Percentiles rank a stretch among this genome's conserved stretches.
These are phyloP conservation scores for Eulemur mongoz DNA, from an alignment of 2,797 vertebrate species.

Conservation along the genomic window DNA sequence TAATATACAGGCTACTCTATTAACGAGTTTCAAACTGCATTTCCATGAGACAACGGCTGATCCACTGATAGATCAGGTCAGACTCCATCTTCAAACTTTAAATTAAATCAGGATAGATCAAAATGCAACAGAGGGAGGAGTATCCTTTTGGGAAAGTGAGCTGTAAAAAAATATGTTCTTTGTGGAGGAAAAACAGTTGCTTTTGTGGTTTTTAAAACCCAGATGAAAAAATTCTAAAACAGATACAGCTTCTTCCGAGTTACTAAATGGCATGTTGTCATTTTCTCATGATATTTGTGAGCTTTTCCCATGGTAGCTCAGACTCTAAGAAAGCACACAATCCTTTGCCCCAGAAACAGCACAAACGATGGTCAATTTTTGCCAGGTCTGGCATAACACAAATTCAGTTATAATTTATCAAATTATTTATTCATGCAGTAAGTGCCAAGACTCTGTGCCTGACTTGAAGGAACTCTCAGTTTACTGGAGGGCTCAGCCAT, in stretches of 20 bases:
- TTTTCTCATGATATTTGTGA: constrained; percentile 56
- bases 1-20: constrained; percentile 70
- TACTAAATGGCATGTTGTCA: constrained; percentile 58
- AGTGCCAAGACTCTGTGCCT: neutral
- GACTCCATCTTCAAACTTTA: constrained; percentile 72
- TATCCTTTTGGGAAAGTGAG: constrained; percentile 50
- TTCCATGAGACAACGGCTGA: constrained; percentile 49
- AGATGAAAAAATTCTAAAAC: constrained; percentile 67
- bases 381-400: neutral
- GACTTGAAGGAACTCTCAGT: neutral
- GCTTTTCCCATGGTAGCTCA: neutral
- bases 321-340: neutral
- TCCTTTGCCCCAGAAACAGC: neutral
- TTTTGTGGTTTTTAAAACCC: constrained; percentile 61
- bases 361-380: constrained; percentile 8
- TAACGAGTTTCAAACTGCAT: constrained; percentile 78
- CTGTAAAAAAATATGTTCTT: constrained; percentile 46
- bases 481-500: neutral
- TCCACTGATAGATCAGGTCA: constrained; percentile 69
- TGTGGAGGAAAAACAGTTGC: constrained; percentile 47
- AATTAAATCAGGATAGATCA: constrained; percentile 73
- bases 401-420: constrained; percentile 14
- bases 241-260: constrained; percentile 44
- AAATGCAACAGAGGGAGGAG: constrained; percentile 59
- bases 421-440: neutral